Base-by-base conservation (phyloP, 2,113 vertebrate species). In the Poeciliopsis retropinna region DNA sequence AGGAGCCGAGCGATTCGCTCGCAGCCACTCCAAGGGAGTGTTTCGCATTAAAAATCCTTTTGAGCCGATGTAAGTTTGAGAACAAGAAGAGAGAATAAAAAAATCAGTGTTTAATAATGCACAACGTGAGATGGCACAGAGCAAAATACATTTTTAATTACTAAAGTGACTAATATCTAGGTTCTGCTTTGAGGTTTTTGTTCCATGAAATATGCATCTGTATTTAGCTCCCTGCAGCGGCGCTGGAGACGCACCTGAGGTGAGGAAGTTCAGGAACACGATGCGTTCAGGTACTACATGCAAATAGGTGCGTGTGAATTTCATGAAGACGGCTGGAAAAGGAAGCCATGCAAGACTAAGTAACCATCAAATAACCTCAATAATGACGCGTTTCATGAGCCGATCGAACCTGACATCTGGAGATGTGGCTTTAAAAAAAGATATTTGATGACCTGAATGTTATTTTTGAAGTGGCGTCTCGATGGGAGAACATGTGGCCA, bases 111-210 rank as follows among this genome's bases (percentile, higher is more conserved):
- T 99, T 96, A 98, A 99, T 99, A 98, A 98, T 98, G 96, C 96
- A 98, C 95, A 95, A 91, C 90, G 95, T 80, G 94, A 96, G 96
- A 93, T 95, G 90, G 96, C 96, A 94, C 96, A 93, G 96, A 96
- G 97, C 96, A 96, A 97, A 98, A 97, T 98, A 91, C 97, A 98
- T 98, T 98, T 97, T 98, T 99, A 98, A 99, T 98, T 98, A 97
- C 96, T 98, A 98, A 99, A 98, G 96, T 97, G 96, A 98, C 96
- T 98, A 98, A 98, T 98, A 98, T 98, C 95, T 95, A 96, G 96
- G 96, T 97, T 97, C 95, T 95, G 96, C 96, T 98, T 98, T 98
- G 96, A 99, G 97, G 97, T 97, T 98, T 97, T 97, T 96, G 96
- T 96, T 94, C 96, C 95, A 98, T 98, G 94, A 99, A 99, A 98